phyloP scores from a whole-genome alignment of 1,140 invertebrate species.

The Holotrichia oblita region DNA sequence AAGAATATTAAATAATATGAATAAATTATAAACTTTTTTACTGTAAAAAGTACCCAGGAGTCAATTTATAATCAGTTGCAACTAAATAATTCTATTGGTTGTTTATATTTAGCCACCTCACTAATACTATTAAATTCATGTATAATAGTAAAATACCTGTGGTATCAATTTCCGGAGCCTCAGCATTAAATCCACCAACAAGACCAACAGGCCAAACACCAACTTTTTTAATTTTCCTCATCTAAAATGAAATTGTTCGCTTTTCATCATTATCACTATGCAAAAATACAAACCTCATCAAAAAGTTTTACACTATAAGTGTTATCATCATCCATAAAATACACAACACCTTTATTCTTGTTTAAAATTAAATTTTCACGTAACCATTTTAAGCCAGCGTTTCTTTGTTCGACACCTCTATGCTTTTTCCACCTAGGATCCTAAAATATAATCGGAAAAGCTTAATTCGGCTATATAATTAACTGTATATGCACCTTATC shows the following conservation, averaged over 20 bases:
- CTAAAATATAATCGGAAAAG: slow-evolving; percentile 53
- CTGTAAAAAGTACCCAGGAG: too few relatives aligned
- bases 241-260: slow-evolving; percentile 63
- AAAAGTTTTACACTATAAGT: slow-evolving; percentile 91
- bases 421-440: slow-evolving; percentile 92
- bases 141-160: slow-evolving; percentile 61
- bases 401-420: slow-evolving; percentile 93
- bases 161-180: slow-evolving; percentile 78
- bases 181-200: slow-evolving; percentile 89
- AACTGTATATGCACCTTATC: slow-evolving; percentile 59
- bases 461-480: background rate
- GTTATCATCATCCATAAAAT: slow-evolving; percentile 99
- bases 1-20: too few relatives aligned
- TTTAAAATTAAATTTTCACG: slow-evolving; percentile 70
- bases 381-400: slow-evolving; percentile 89
- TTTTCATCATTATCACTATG: slow-evolving; percentile 15
- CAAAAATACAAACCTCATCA: slow-evolving; percentile 74
- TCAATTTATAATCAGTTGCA: too few relatives aligned
- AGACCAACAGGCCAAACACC: slow-evolving; percentile 98
- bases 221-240: slow-evolving; percentile 84
- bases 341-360: slow-evolving; percentile 82
- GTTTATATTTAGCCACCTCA: too few relatives aligned
- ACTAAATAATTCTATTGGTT: too few relatives aligned
- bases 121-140: too few relatives aligned
- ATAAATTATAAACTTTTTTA: too few relatives aligned